Evolutionary conservation across 2,888 invertebrate species (phyloP), one percentile per base, ranked within the genome.

Genomic region (Hesperia comma): DNA sequence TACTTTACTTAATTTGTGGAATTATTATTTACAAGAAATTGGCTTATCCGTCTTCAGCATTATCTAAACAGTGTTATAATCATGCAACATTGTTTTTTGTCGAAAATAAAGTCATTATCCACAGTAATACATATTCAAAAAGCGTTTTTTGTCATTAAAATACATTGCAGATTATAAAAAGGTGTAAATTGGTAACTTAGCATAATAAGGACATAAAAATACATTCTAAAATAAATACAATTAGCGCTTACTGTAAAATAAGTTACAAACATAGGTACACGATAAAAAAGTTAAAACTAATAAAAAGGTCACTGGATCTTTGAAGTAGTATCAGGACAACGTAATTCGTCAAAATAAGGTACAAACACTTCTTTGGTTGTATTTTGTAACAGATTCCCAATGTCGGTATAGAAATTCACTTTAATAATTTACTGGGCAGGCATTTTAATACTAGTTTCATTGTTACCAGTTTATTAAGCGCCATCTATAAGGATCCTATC

Each of bases 121-220:
- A 37, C 37, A 37, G 10, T 12, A 12, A 37, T 54, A 61, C n/a
- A 15, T 17, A 6, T 40, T 19, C 40, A 26, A 53, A 53, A 26
- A 26, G 53, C 6, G 17, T 5, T 8, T 17, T 17, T 46, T 17
- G 7, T 15, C 15, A 46, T 19, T 19, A 19, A 49, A 8, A 6
- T 21, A 41, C 57, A 21, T 43, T n/a, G 19, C 10, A 43, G 43
- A 26, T 41, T 2, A 12, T 37, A 15, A 60, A 17, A 58, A 54
- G 49, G 17, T 55, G 58, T 68, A 64, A 57, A 57, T 63, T 69
- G 72, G 72, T 72, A 72, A 70, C 70, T 62, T 68, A 67, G 61
- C 12, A 15, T 15, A 61, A 61, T 61, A 69, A 32, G 54, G 58
- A 17, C n/a, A 43, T 21, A 37, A 55, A 51, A 49, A 43, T 63